Evolutionary conservation across 64 coral and sea anemone species (phyloP), one percentile per base, ranked within the genome.

Genomic region (Actinia equina): DNA sequence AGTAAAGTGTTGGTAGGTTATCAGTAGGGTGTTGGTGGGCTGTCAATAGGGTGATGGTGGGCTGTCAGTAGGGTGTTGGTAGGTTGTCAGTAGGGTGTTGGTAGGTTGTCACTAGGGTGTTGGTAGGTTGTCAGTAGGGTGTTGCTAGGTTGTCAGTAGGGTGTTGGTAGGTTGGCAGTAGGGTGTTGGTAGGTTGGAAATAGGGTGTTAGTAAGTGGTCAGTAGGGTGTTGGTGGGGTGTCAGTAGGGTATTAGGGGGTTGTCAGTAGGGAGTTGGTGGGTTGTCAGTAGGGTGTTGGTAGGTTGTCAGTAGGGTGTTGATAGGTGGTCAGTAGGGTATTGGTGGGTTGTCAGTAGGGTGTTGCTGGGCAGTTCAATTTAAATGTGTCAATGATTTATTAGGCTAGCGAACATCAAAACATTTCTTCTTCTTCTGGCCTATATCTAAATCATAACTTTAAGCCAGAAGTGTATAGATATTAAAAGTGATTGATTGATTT

Each of bases 211-310:
- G 22, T 65, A 3, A 8, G 25, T 41, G 7, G n/a, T 74, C 25
- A 14, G n/a, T 30, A 74, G 69, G 69, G n/a, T 74, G 69, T 74
- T 74, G 69, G 25, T 74, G 2, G 9, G 11, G 42, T 30, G 26
- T 74, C 69, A 74, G 69, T 74, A 74, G 69, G 69, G 69, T 74
- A 26, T n/a, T n/a, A n/a, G n/a, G n/a, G 11, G 23, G 69, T 74
- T 2, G 26, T 74, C 69, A 74, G 69, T 30, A 30, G 69, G 69
- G 10, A 41, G 69, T 74, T 14, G 26, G 69, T 74, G 4, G 69
- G 69, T 30, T 2, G 69, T 74, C 69, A 74, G 27, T 74, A 74
- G 69, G 69, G 27, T 74, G 69, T 74, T 37, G 27, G 26, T 74
- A 30, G 30, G 30, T 37, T 0, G 1, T 37, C 30, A n/a, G n/a